Evolutionary conservation across 2,797 vertebrate species (phyloP), one percentile per base, ranked within the genome.

Genomic region (Hylomyscus alleni): DNA sequence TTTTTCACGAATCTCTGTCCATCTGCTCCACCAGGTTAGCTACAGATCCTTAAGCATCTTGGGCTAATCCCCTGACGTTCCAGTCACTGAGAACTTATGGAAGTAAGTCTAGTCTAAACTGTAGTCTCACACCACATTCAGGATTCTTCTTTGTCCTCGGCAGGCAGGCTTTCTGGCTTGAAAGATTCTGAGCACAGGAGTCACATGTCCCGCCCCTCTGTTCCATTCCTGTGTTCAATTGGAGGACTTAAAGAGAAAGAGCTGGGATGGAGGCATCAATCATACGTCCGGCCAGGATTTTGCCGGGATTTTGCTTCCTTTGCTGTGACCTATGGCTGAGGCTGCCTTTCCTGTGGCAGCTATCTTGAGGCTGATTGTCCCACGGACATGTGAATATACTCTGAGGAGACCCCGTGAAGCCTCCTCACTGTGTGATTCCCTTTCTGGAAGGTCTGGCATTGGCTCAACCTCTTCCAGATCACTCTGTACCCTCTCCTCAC

Each of bases 41-140:
- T 87, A 60, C 31, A 90, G 37, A 34, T 40, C 93, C 73, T 89
- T 56, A 75, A 80, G 54, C 60, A 73, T 69, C 86, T 81, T 47
- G 22, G 73, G 29, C 2, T 9, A 29, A 60, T 54, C 44, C 9
- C 54, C 50, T 87, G 65, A 47, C 69, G 80, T 93, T 83, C 50
- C n/a, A 54, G 20, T 91, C 78, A 52, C 47, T 89, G 78, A 9
- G 2, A n/a, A 26, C 60, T 78, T 76, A 73, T 67, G 31, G 54
- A 88, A 92, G 52, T 80, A 52, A 52, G 34, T 62, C 17, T 31
- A 26, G 29, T 67, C 87, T 94, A 73, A 85, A 47, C 34, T 24
- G 11, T 82, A 73, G 80, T 76, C 31, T 37, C 34, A 24, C 7
- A 17, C 75, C 56, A 89, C 75, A 52, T 60, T 90, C 17, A 50